phyloP scores from a whole-genome alignment of 2,888 invertebrate species.

The Microchrysa polita region DNA sequence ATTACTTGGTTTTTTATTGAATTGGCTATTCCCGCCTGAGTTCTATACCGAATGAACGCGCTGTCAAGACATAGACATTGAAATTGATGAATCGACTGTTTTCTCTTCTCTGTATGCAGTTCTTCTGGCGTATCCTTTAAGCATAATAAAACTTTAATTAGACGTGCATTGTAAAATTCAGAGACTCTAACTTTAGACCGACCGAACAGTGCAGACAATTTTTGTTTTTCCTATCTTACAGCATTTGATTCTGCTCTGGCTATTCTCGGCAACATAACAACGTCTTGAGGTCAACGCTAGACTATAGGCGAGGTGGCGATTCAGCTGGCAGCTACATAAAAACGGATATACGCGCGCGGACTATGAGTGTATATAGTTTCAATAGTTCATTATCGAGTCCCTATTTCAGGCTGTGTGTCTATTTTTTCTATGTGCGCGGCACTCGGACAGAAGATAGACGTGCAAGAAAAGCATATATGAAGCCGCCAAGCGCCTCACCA shows the following conservation, averaged over 20 bases:
- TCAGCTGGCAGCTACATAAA: not conserved
- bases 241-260: too few relatives aligned
- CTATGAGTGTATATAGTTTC: not conserved
- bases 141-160: slow-evolving; percentile 43
- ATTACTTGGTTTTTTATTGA: slow-evolving; percentile 4
- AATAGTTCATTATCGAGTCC: slow-evolving; percentile 22
- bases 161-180: slow-evolving; percentile 38
- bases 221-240: slow-evolving; percentile 10
- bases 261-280: too few relatives aligned
- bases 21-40: not conserved
- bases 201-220: slow-evolving; percentile 13
- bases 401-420: slow-evolving; percentile 8
- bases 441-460: slow-evolving; percentile 31
- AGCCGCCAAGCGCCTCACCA: slow-evolving; percentile 13
- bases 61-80: slow-evolving; percentile 23
- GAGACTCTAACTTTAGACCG: not conserved
- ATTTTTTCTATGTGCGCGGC: slow-evolving; percentile 13
- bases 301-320: too few relatives aligned
- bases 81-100: slow-evolving; percentile 37
- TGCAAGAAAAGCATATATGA: slow-evolving; percentile 33
- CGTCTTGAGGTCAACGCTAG: not conserved
- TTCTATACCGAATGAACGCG: not conserved
- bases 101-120: not conserved
- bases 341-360: not conserved
- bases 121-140: slow-evolving; percentile 32